Evolutionary conservation across 2,113 vertebrate species (phyloP).

Genomic region (Ochotona princeps): DNA sequence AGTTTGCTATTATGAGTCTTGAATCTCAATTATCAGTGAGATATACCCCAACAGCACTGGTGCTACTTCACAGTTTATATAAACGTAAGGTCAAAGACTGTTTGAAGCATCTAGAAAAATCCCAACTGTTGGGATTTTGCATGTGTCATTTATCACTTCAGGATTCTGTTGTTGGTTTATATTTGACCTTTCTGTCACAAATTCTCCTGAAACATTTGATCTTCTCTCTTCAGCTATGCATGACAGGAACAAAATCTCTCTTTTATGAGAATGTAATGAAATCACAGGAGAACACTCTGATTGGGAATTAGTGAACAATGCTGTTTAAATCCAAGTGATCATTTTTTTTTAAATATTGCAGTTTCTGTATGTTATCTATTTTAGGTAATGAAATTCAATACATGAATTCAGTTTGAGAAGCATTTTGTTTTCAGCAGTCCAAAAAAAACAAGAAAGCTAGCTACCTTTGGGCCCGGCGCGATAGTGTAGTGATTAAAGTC

Average conservation of each 20-base stretch:
- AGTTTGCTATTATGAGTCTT: background rate
- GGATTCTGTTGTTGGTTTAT: background rate
- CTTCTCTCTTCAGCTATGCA: background rate
- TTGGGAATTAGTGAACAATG: background rate
- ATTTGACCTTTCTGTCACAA: background rate
- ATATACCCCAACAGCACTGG: background rate
- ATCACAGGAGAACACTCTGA: background rate
- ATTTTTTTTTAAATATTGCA: background rate
- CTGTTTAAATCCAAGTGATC: background rate
- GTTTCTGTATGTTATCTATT: background rate
- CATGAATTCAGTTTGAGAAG: background rate
- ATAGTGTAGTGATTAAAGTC: no score
- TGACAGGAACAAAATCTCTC: background rate
- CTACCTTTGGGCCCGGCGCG: no score
- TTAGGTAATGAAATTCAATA: background rate
- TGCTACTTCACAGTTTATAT: background rate
- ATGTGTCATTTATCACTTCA: background rate
- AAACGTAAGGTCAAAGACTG: background rate
- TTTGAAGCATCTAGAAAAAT: background rate
- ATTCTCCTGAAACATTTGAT: conserved; percentile 13
- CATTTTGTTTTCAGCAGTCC: background rate
- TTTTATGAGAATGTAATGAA: background rate
- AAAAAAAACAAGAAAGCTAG: no score
- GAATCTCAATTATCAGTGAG: background rate
- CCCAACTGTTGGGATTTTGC: background rate